Evolutionary conservation across 2,113 vertebrate species (phyloP).

Genomic region (Suncus etruscus): DNA sequence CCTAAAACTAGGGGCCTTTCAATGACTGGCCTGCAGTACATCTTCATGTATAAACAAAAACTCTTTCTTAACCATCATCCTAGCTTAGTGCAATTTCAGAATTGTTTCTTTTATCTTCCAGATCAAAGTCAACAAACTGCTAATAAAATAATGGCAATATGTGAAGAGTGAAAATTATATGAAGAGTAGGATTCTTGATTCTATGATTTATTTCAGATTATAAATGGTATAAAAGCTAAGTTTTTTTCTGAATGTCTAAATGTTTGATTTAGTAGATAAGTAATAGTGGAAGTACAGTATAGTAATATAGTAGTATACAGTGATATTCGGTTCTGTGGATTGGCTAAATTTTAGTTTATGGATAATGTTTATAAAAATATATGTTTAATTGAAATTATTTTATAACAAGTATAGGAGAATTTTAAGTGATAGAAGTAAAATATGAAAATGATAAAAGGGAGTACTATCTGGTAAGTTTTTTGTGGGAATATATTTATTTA

Average conservation of each 20-base stretch:
- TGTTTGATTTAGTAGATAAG: neutral
- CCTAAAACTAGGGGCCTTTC: neutral
- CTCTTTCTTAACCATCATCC: neutral
- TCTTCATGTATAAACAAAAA: neutral
- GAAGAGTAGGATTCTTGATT: neutral
- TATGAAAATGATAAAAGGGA: neutral
- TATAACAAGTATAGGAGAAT: neutral
- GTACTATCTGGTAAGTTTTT: neutral
- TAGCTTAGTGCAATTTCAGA: neutral
- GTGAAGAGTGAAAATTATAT: neutral
- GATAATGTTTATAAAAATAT: neutral
- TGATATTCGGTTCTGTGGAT: neutral
- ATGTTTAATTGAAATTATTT: neutral
- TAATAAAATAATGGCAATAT: neutral
- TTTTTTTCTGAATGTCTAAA: constrained; percentile 12
- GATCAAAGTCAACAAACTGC: neutral
- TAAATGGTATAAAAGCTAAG: neutral
- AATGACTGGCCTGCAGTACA: neutral
- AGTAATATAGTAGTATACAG: neutral
- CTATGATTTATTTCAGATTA: neutral
- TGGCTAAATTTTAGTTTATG: neutral
- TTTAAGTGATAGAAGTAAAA: neutral
- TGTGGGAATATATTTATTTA: no score
- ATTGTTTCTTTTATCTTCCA: neutral
- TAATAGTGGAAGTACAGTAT: no score